Base-by-base conservation (phyloP, 2,888 invertebrate species). In the Ochropleura plecta region DNA sequence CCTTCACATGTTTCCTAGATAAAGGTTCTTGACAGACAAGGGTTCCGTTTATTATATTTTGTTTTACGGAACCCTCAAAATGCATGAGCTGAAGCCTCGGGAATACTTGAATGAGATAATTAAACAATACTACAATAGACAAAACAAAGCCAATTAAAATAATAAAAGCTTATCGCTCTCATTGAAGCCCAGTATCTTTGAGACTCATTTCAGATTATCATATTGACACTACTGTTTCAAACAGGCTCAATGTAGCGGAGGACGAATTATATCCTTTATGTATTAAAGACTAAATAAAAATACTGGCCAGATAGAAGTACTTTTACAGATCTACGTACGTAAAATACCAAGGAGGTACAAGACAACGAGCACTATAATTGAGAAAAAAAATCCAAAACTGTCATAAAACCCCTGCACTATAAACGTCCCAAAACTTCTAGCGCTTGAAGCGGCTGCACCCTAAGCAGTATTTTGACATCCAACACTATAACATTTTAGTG, bases 401-500 rank as follows among this genome's bases (percentile, higher is more conserved):
- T 16, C 18, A 46, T 40, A 53, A 53, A 73, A 53, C 30, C 16
- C 10, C 30, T 60, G 12, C 57, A 53, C 20, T 10, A 12, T 20
- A 68, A 68, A 55, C n/a, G 40, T 55, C 5, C 12, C 0, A n/a
- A 63, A 74, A 60, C 63, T 70, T 72, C 44, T 42, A 84, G 79
- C 84, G 80, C 82, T 71, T 81, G 5, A 82, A 90, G 86, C 86
- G 81, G 79, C 80, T 81, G 73, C 60, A 79, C 64, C 67, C 51
- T 57, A 62, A 69, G 78, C 70, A 72, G 73, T 71, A 71, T 88
- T 83, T 84, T 86, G 89, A 82, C 84, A 88, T 84, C 71, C 80
- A 73, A 89, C 88, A 88, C 88, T 88, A 84, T 75, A 87, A 88
- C 87, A 84, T 88, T 87, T 88, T 79, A 87, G 82, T 81, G 83